Conservation (phyloP, 2,888 invertebrate species). For the Amblyteles armatorius region DNA sequence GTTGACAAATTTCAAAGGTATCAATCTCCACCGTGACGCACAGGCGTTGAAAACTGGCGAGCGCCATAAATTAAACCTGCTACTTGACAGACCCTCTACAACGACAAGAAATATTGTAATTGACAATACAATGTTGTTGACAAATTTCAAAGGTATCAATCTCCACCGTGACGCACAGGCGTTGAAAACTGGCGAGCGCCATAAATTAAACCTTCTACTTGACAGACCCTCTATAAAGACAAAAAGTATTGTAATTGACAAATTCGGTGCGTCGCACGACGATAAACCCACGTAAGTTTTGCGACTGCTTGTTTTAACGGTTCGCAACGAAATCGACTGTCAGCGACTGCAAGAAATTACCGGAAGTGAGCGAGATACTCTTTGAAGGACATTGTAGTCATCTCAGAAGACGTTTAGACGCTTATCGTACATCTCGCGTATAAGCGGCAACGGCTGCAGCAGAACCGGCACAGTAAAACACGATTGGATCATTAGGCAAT, state of each 20-base stretch:
- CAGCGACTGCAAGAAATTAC: constrained; percentile 9
- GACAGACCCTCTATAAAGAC: too few relatives aligned
- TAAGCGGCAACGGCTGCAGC: neutral
- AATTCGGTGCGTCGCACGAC: neutral
- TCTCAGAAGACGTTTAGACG: constrained; percentile 43
- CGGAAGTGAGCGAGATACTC: constrained; percentile 42
- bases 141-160: too few relatives aligned
- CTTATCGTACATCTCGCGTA: constrained; percentile 18
- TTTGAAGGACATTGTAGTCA: constrained; percentile 45
- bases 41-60: too few relatives aligned
- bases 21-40: too few relatives aligned
- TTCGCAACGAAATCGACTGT: constrained; percentile 13
- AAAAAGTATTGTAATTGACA: constrained; percentile 8
- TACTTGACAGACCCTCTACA: too few relatives aligned
- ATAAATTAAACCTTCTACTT: too few relatives aligned
- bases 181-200: too few relatives aligned
- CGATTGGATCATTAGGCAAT: constrained; percentile 75
- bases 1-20: too few relatives aligned
- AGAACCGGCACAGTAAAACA: constrained; percentile 9
- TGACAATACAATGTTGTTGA: too few relatives aligned
- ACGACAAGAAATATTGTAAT: too few relatives aligned
- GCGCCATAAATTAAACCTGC: too few relatives aligned
- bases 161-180: too few relatives aligned
- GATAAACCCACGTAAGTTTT: neutral
- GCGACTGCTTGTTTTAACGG: neutral